Percentiles rank a stretch among this genome's conserved stretches.
phyloP scores from a whole-genome alignment of 2,888 invertebrate genomes.

The Microlaimidae sp. region DNA sequence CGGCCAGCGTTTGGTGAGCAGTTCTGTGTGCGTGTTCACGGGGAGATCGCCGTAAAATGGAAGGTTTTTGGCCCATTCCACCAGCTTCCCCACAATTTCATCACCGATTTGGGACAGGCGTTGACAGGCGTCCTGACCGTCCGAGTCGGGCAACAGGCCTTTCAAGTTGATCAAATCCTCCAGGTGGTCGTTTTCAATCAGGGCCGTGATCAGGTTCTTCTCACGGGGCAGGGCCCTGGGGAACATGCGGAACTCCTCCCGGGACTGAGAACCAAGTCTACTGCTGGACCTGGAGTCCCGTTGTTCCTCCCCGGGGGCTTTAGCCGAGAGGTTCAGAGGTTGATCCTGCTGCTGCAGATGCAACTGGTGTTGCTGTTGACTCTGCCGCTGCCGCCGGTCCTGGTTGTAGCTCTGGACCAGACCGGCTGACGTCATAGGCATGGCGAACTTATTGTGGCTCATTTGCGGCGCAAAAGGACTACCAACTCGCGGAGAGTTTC shows the following conservation, averaged over 20 bases:
- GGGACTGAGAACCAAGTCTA: slow-evolving; percentile 55
- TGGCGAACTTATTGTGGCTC: background rate
- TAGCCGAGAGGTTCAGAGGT: slow-evolving; percentile 12
- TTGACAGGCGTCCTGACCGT: background rate
- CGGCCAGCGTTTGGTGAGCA: slow-evolving; percentile 84
- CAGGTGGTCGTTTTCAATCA: slow-evolving; percentile 90
- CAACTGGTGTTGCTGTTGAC: no score
- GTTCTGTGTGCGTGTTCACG: slow-evolving; percentile 75
- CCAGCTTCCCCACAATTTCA: slow-evolving; percentile 91
- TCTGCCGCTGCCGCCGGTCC: no score
- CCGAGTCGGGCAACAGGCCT: slow-evolving; percentile 13
- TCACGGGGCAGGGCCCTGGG: no score
- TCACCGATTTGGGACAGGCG: slow-evolving; percentile 83
- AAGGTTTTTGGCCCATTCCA: slow-evolving; percentile 93
- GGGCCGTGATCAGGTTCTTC: slow-evolving; percentile 37
- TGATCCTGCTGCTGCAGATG: background rate
- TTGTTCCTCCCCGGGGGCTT: slow-evolving; percentile 69
- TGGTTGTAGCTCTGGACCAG: background rate
- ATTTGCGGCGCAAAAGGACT: no score
- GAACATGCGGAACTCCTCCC: background rate
- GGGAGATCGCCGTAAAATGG: slow-evolving; percentile 92
- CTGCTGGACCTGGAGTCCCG: slow-evolving; percentile 75
- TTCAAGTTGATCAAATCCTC: slow-evolving; percentile 76
- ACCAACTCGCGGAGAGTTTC: no score
- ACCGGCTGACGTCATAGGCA: background rate